Base-by-base conservation (phyloP, 2,888 invertebrate species). In the Allacma fusca region DNA sequence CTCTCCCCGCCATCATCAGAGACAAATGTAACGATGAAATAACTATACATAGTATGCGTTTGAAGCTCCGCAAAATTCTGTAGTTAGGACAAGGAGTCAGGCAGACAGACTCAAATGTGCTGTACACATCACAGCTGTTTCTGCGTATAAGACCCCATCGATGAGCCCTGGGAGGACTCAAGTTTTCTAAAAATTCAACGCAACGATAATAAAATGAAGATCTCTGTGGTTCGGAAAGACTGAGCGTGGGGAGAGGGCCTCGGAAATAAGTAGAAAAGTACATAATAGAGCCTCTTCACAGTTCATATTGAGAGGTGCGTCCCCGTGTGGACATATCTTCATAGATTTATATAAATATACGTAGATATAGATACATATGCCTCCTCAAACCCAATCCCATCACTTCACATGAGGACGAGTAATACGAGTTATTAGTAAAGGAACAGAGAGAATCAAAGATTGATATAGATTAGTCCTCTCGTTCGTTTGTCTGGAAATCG, bases 401-500 rank as follows among this genome's bases (percentile, higher is more conserved):
- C 57, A 19, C n/a, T n/a, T n/a, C 7, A 21, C n/a, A 4, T 21
- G 57, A 57, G 16, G 57, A 57, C 7, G 7, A 4, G 13, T 57
- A 21, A 57, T 19, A 62, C 2, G 62, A 50, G 24, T n/a, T 24
- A 26, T 24, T 13, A 62, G 62, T 23, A 23, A 13, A 26, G n/a
- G 62, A 62, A 24, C 24, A 23, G 62, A 68, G 40, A 28, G 67
- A 68, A 21, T 68, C 34, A 34, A 34, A 68, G 68, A 67, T 23
- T 62, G 62, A 28, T 65, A 65, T 68, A 68, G 34, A 68, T 68
- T 68, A 68, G 68, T 68, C 23, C 50, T 70, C 50, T 24, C 44
- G 70, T 70, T 70, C 40, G 43, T 64, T 64, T 74, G 64, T 74
- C 65, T 74, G 23, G 24, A 74, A 74, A 74, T 74, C 73, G 73